Conservation (phyloP, 2,113 vertebrate genomes). For the Carettochelys insculpta region DNA sequence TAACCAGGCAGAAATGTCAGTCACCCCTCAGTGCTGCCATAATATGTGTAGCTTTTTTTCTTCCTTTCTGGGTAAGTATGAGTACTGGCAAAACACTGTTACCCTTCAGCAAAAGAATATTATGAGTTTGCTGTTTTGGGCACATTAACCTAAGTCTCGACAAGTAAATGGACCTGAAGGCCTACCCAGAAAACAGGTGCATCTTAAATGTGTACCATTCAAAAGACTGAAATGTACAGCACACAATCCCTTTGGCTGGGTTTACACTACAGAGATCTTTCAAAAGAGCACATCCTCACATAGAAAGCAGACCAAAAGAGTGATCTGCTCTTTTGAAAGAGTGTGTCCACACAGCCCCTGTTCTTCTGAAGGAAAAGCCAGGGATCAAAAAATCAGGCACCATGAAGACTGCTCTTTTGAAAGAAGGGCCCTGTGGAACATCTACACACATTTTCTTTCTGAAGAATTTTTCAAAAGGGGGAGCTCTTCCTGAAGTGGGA, state of each 20-base stretch:
- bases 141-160: background rate
- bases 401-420: too few relatives aligned
- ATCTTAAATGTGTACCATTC: background rate
- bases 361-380: too few relatives aligned
- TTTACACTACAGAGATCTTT: too few relatives aligned
- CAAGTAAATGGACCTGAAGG: background rate
- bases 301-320: too few relatives aligned
- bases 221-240: rapidly evolving
- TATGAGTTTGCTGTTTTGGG: background rate
- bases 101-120: background rate
- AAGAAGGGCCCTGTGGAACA: too few relatives aligned
- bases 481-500: too few relatives aligned
- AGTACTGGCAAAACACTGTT: background rate
- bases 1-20: background rate
- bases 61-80: background rate
- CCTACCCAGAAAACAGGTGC: background rate
- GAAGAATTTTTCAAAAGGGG: too few relatives aligned
- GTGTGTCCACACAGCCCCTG: too few relatives aligned
- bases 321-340: too few relatives aligned
- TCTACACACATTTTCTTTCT: too few relatives aligned
- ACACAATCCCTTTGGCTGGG: background rate
- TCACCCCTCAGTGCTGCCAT: background rate
- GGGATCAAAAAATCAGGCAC: too few relatives aligned
- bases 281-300: too few relatives aligned
- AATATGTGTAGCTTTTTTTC: background rate